These are phyloP conservation scores for Trachelus troglodyta DNA, from an alignment of 2,888 invertebrate species.

Conservation along the genomic window DNA sequence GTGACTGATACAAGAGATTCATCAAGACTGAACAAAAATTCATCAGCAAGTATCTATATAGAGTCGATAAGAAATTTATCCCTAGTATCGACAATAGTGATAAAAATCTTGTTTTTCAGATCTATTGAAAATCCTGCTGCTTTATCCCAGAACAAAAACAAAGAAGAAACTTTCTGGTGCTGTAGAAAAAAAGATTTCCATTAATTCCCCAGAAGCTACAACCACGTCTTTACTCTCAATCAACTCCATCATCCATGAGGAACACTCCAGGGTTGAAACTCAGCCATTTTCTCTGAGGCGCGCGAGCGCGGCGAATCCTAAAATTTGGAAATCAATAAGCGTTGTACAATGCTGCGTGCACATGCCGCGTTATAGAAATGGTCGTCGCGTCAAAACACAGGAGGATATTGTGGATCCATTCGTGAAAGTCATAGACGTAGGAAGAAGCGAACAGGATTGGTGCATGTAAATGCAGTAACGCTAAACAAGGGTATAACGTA, in stretches of 20 bases:
- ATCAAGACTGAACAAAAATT: neutral
- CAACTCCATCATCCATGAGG: neutral
- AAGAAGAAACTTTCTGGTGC: neutral
- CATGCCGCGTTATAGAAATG: slow-evolving; percentile 45
- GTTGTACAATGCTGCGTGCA: slow-evolving; percentile 48
- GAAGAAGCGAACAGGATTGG: neutral
- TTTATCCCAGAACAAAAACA: neutral
- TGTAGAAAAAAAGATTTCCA: neutral
- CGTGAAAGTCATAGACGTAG: neutral
- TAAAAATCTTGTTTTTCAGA: neutral
- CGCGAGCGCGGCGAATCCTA: slow-evolving; percentile 37
- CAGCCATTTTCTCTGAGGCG: neutral
- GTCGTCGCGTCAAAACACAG: slow-evolving; percentile 59
- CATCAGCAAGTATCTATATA: neutral
- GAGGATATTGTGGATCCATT: slow-evolving; percentile 27
- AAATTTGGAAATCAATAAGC: slow-evolving; percentile 64
- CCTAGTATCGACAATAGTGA: neutral
- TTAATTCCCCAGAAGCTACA: neutral
- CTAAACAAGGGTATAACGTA: neutral
- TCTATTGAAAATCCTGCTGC: neutral
- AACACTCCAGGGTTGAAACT: neutral
- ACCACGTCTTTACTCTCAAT: neutral
- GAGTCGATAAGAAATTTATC: neutral
- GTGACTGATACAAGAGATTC: neutral
- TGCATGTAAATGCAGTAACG: neutral